Evolutionary conservation across 2,113 vertebrate species (phyloP), one percentile per base, ranked within the genome.

Genomic region (Triplophysa siluroides): DNA sequence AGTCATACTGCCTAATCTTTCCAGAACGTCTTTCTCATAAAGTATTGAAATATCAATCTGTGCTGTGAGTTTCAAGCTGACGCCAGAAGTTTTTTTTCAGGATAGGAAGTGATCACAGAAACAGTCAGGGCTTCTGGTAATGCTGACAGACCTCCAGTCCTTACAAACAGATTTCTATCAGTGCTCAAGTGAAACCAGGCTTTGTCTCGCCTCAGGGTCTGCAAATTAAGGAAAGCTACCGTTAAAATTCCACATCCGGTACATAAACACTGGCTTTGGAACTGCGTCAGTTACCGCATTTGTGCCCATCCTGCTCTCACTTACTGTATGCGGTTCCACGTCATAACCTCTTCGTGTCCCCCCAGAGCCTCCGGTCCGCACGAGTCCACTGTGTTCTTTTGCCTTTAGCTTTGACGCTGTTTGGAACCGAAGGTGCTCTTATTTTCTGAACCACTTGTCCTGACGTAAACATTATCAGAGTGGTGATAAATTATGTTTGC

Each of bases 151-250:
- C 63, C 33, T 76, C 68, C 68, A 50, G 69, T 78, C 47, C 67
- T 52, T 70, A 66, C 71, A 78, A 84, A 79, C 80, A 76, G 69
- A 78, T 78, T 64, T 45, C 29, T 45, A 65, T 75, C 76, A 26
- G 11, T 13, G 8, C 56, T 78, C 56, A n/a, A 4, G 23, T 72
- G 66, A 23, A 58, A 50, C 62, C 43, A 45, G 19, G 52, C 24
- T 56, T 38, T 52, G 75, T 67, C 38, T 58, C 18, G 70, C 33
- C 33, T 38, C 33, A 8, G 33, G 50, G 62, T 56, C 61, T 26
- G 5, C 68, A 69, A 54, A 81, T 76, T 61, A 81, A 69, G 23
- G 61, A 24, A 56, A 61, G 76, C 19, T n/a, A 58, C 54, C n/a
- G 19, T 19, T 9, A 9, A 23, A 45, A 60, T 43, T 58, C 56